A percentile compares a stretch with the other conserved stretches of the same genome.
These are phyloP conservation scores for Serilophus lunatus DNA, from an alignment of 2,113 vertebrate species.

Conservation along the genomic window DNA sequence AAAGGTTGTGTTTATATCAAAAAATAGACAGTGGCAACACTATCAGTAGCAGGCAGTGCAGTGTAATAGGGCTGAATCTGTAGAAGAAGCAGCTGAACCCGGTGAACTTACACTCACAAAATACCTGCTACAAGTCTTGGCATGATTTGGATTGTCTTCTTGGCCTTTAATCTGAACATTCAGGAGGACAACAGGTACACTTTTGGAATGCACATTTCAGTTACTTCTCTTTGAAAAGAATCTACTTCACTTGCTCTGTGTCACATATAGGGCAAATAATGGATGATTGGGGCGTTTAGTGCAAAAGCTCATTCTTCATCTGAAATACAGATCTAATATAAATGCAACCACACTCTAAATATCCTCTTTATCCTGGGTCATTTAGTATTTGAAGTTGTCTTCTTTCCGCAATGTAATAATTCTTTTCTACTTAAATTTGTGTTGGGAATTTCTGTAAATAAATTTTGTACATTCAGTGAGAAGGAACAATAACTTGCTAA, in stretches of 20 bases:
- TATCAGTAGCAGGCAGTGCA: not conserved
- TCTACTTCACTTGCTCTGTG: not conserved
- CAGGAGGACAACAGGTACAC: not conserved
- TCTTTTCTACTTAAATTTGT: not conserved
- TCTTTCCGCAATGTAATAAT: not conserved
- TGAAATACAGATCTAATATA: not conserved
- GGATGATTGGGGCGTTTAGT: not conserved
- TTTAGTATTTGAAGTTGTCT: not conserved
- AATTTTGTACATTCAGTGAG: not conserved
- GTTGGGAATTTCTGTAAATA: not conserved
- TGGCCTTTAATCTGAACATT: not conserved
- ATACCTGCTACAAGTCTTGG: not conserved
- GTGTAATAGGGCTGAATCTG: not conserved
- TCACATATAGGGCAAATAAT: not conserved
- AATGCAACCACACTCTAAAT: not conserved
- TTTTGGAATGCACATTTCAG: not conserved
- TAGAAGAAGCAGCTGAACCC: not conserved
- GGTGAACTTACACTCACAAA: not conserved
- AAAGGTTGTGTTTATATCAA: not conserved
- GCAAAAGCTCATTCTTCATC: not conserved
- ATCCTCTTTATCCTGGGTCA: not conserved
- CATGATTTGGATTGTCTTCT: not conserved
- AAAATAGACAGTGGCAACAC: not conserved
- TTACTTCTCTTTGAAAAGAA: not conserved
- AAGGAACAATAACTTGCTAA: not conserved